Base-by-base conservation (phyloP, 2,797 vertebrate species). In the Smutsia gigantea region DNA sequence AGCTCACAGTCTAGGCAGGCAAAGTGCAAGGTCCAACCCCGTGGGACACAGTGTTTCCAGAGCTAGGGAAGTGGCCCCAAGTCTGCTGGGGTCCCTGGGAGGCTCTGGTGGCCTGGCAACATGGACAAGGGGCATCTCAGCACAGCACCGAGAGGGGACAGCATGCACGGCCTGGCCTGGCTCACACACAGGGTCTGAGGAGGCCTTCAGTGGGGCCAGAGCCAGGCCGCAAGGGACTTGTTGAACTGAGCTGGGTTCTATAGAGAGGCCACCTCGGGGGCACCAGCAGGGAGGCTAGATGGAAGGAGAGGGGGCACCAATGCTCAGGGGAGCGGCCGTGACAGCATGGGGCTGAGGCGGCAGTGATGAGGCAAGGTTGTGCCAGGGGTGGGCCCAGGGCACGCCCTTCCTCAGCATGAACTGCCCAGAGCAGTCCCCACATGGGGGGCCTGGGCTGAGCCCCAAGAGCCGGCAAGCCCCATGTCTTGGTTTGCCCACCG, bases 21-120 rank as follows among this genome's bases (percentile, higher is more conserved):
- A 13, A 64, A 75, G 21, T 14, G 15, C 2, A 10, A 18, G 46
- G 18, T 39, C 37, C 27, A 17, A 34, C 21, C 11, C 21, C 5
- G 23, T 0, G n/a, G 69, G 25, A 59, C 1, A 13, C n/a, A 51
- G 64, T 0, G 5, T n/a, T 14, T 2, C 12, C 0, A 4, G 49
- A 64, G 59, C 15, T 5, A 7, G 8, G 25, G 12, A n/a, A 3
- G 7, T 23, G 17, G 74, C 68, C 23, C 9, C 1, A 18, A 34
- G 64, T 57, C 51, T 19, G 34, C 12, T 25, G 69, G 31, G 34
- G 29, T 2, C 3, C 42, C 7, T 2, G n/a, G 21, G 34, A 13
- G 9, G 17, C 29, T 7, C 31, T 39, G 11, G 46, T 46, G 46
- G 46, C 46, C 46, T 46, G 46, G 46, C 46, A 46, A 46, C 46